Conservation (phyloP, 2,113 vertebrate genomes). For the Hystrix brachyura region DNA sequence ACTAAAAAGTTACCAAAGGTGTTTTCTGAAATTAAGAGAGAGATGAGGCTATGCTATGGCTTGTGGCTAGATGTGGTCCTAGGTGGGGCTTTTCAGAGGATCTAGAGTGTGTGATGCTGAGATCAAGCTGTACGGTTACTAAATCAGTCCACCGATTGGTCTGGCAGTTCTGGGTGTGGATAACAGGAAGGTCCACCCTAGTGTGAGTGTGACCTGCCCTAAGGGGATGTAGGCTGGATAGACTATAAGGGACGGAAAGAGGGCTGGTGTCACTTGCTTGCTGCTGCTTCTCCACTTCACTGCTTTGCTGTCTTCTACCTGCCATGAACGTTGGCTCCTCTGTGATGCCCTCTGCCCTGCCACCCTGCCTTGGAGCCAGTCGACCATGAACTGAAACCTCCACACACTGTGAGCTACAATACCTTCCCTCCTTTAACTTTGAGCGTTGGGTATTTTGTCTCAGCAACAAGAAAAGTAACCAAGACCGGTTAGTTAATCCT, state of each 20-base stretch:
- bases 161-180: not conserved
- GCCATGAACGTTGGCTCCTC: not conserved
- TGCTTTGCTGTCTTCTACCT: not conserved
- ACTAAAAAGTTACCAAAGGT: not conserved
- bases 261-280: no score
- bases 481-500: not conserved
- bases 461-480: not conserved
- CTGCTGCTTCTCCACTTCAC: no score
- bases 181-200: not conserved
- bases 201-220: not conserved
- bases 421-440: no score
- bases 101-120: not conserved
- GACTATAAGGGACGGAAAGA: no score
- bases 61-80: not conserved
- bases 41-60: not conserved
- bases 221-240: not conserved
- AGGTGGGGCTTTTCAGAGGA: not conserved
- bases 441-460: no score
- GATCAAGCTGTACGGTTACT: not conserved
- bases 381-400: not conserved
- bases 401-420: not conserved
- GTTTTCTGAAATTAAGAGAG: not conserved
- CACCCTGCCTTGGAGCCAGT: no score
- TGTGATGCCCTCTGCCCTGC: not conserved
- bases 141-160: not conserved